Evolutionary conservation across 2,888 invertebrate genomes (phyloP), one percentile per base, ranked within the genome.

Genomic region (Eurois occulta): DNA sequence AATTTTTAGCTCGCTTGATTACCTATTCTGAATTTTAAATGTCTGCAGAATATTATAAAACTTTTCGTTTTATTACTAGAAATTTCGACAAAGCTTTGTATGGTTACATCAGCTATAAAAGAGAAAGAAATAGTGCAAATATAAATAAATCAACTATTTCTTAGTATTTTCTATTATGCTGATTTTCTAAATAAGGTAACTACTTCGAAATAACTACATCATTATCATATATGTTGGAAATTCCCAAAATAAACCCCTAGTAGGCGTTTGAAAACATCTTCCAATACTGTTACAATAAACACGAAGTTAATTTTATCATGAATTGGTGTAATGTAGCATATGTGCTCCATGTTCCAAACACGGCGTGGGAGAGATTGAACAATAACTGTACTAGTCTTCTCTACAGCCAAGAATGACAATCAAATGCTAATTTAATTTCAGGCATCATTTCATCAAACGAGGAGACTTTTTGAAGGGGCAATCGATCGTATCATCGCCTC

Each of bases 401-500:
- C 38, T 43, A 16, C 66, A 62, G 46, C 64, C 48, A 58, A 55
- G 32, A 46, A 38, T 3, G 46, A 55, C 75, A 83, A 82, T 77
- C 70, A 82, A 81, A 74, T 78, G 62, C 76, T n/a, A n/a, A n/a
- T n/a, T 75, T 78, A n/a, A 78, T 76, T 86, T 79, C 79, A 79
- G 35, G 18, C 18, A 66, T 60, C 32, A 72, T 85, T 64, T 66
- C 69, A 77, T 86, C 75, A 84, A 62, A 72, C 10, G 41, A 65
- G 79, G 52, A 69, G 64, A 65, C 64, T 77, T 65, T 60, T 21
- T 24, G 72, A 73, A 79, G 58, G 58, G 75, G 72, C 80, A 72
- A 77, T 80, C 70, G 38, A 55, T 80, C 55, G 43, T 43, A 62
- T 46, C 18, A 66, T 62, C 77, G 38, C 65, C 43, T 67, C 28